A percentile compares a stretch with the other conserved stretches of the same genome.
Conservation (phyloP, 2,113 vertebrate species). For the Pavo muticus region DNA sequence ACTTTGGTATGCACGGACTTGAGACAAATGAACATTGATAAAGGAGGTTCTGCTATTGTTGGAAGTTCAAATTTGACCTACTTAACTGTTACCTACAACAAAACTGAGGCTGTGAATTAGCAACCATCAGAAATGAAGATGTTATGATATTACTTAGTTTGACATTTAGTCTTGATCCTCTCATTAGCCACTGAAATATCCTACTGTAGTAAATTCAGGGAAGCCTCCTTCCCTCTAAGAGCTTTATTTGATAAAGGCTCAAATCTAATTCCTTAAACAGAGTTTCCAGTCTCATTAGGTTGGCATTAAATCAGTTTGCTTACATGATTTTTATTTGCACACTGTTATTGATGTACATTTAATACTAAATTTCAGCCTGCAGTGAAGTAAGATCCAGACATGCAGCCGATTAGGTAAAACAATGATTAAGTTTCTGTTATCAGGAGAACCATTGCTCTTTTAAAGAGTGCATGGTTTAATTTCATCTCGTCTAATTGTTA, state of each 20-base stretch:
- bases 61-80: background rate
- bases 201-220: background rate
- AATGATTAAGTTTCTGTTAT: conserved; percentile 24
- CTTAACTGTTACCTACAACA: background rate
- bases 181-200: conserved; percentile 32
- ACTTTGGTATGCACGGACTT: background rate
- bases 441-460: conserved; percentile 8
- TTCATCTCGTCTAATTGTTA: conserved; percentile 57
- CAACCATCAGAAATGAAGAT: conserved; percentile 8
- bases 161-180: conserved; percentile 36
- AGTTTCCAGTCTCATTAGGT: conserved; percentile 34
- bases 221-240: background rate
- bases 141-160: conserved; percentile 16
- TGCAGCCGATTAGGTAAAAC: background rate
- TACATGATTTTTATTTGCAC: conserved; percentile 54
- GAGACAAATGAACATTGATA: background rate
- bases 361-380: conserved; percentile 30
- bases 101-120: background rate
- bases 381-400: conserved; percentile 9
- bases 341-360: conserved; percentile 39
- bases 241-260: conserved; percentile 35
- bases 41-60: background rate
- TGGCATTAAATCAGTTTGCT: conserved; percentile 51
- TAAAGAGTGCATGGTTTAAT: conserved; percentile 30
- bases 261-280: conserved; percentile 34